phyloP scores from a whole-genome alignment of 2,797 vertebrate genomes.

The Anguilla marmorata region DNA sequence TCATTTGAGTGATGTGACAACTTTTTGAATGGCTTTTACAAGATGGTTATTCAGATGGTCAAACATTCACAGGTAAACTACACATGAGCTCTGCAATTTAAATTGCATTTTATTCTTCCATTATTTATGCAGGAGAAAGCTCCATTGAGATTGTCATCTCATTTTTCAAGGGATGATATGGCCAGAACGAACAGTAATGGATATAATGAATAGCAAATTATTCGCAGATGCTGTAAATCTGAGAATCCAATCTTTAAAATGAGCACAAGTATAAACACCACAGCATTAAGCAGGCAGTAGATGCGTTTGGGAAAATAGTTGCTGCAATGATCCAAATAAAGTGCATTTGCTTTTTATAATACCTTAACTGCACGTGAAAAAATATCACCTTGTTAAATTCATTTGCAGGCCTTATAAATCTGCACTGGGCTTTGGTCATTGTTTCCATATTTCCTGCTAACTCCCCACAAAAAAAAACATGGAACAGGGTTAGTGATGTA shows the following conservation, averaged over 20 bases:
- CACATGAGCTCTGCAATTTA: not conserved
- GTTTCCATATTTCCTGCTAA: conserved; percentile 31
- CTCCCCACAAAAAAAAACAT: conserved; percentile 17
- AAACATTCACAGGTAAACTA: not conserved
- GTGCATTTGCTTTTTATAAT: not conserved
- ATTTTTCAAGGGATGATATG: not conserved
- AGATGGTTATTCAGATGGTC: not conserved
- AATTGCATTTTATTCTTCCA: not conserved
- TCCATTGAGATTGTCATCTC: not conserved
- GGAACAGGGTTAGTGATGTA: conserved; percentile 41
- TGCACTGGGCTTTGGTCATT: conserved; percentile 14
- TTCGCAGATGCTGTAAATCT: not conserved
- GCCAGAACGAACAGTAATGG: not conserved
- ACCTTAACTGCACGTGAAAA: not conserved
- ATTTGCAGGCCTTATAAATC: conserved; percentile 1
- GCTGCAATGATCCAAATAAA: not conserved
- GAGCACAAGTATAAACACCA: conserved; percentile 2
- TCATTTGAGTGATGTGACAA: not conserved
- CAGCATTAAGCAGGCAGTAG: not conserved
- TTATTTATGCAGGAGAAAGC: not conserved
- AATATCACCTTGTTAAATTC: not conserved
- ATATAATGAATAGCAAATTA: not conserved
- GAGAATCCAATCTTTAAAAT: not conserved
- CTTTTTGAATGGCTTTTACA: not conserved
- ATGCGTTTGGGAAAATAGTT: not conserved